Base-by-base conservation (phyloP, 2,888 invertebrate species). In the Stratiomys singularior region DNA sequence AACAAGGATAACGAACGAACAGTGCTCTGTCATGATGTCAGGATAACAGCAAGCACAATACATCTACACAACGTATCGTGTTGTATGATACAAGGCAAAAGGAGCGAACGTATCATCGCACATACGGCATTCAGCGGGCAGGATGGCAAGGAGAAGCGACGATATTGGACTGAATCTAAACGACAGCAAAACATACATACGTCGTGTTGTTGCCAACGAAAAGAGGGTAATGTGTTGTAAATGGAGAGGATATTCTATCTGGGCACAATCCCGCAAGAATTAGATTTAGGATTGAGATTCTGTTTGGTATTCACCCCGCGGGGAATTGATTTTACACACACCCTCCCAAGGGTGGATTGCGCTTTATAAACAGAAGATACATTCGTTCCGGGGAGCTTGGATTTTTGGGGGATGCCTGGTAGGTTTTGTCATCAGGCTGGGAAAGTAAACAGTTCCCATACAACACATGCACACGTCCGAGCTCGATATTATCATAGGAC, bases 131-230 rank as follows among this genome's bases (percentile, higher is more conserved):
- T n/a, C n/a, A 56, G 27, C 30, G 18, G 30, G 58, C 72, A 76
- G 77, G 77, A 79, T 72, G 77, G 76, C 69, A 77, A 58, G 27
- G 64, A 76, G 23, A 28, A 76, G 64, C 63, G 60, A 44, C 58
- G 74, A 58, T 58, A 72, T 52, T 27, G 13, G 37, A 28, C 21
- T 15, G 30, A 60, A 23, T 21, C 18, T 52, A 52, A 58, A 18
- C 60, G 9, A 30, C 30, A 58, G 58, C 9, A 23, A 27, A 25
- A 44, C 46, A 74, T 21, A 74, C 37, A 74, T 27, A 74, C 30
- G 28, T 74, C 52, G 37, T 9, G 37, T 37, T 37, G 37, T 37
- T 37, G 37, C 9, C 37, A 21, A 15, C 28, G 27, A 37, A 21
- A 58, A 74, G 58, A 58, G 74, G 74, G 74, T 69, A 69, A 69